Evolutionary conservation across 2,888 invertebrate genomes (phyloP).

Genomic region (Archips crataeganus): DNA sequence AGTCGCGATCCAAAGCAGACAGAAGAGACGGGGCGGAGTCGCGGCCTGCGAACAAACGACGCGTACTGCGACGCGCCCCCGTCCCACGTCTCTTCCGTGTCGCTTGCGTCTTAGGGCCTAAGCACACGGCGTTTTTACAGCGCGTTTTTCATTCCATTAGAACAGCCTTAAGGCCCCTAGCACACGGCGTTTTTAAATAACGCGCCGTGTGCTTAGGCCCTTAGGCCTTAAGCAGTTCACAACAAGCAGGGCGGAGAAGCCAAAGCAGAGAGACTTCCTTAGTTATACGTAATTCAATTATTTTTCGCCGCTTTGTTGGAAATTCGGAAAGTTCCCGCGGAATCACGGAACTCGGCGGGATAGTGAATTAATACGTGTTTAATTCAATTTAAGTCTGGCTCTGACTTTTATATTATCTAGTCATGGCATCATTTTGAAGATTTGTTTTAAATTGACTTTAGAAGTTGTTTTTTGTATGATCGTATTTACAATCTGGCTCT

Average conservation of each 20-base stretch:
- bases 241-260: constrained; percentile 15
- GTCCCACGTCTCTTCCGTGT: no score
- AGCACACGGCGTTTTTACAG: no score
- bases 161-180: no score
- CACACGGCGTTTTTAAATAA: no score
- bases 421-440: constrained; percentile 10
- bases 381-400: constrained; percentile 34
- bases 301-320: constrained; percentile 39
- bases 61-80: no score
- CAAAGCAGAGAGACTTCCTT: constrained; percentile 28
- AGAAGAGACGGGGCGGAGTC: no score
- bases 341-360: constrained; percentile 37
- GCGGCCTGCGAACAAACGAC: no score
- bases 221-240: not conserved
- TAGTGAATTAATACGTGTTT: constrained; percentile 42
- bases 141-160: no score
- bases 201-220: no score
- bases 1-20: no score
- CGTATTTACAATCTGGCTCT: no score
- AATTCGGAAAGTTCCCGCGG: constrained; percentile 36
- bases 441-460: constrained; percentile 1
- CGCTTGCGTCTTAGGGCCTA: not conserved
- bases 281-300: constrained; percentile 38
- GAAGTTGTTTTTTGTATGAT: no score
- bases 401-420: constrained; percentile 23